A percentile compares a stretch with the other conserved stretches of the same genome.
Evolutionary conservation across 2,797 vertebrate genomes (phyloP).

Genomic region (Okamejei kenojei): DNA sequence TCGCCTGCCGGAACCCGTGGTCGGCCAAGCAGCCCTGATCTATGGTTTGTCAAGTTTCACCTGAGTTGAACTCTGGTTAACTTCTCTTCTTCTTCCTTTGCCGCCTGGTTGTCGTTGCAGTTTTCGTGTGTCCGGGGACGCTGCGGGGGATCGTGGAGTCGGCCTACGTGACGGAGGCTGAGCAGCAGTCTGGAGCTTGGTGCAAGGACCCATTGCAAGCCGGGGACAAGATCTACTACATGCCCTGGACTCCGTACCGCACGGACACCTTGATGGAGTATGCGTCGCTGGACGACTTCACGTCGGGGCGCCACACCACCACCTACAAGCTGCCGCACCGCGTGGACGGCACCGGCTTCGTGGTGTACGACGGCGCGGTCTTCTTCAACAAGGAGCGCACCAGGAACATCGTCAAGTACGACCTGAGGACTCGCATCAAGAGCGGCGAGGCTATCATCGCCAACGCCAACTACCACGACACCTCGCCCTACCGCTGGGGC

Average conservation of each 20-base stretch:
- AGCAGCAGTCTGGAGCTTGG: conserved; percentile 98
- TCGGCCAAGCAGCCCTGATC: too few relatives aligned
- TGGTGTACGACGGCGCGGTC: conserved; percentile 94
- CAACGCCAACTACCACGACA: conserved; percentile 97
- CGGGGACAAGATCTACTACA: conserved; percentile 98
- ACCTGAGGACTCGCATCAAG: conserved; percentile 97
- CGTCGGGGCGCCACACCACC: conserved; percentile 83
- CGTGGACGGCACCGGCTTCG: conserved; percentile 96
- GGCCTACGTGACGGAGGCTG: conserved; percentile 93
- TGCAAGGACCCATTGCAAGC: conserved; percentile 98
- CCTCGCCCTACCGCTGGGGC: conserved; percentile 95
- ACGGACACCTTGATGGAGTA: conserved; percentile 96
- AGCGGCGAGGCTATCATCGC: conserved; percentile 98
- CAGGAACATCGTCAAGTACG: conserved; percentile 96
- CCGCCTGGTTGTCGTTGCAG: conserved; percentile 62
- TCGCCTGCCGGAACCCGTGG: too few relatives aligned
- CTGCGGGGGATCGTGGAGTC: conserved; percentile 97
- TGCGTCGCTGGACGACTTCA: conserved; percentile 90
- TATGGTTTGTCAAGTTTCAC: too few relatives aligned
- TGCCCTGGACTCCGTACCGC: conserved; percentile 98
- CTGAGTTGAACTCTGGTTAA: conserved; percentile 43
- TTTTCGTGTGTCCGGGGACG: conserved; percentile 99
- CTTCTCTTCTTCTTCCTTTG: conserved; percentile 51
- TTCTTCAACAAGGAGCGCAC: conserved; percentile 99
- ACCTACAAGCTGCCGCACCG: conserved; percentile 95